These are phyloP conservation scores for Helleia helle DNA, from an alignment of 2,888 invertebrate genomes.

Conservation along the genomic window DNA sequence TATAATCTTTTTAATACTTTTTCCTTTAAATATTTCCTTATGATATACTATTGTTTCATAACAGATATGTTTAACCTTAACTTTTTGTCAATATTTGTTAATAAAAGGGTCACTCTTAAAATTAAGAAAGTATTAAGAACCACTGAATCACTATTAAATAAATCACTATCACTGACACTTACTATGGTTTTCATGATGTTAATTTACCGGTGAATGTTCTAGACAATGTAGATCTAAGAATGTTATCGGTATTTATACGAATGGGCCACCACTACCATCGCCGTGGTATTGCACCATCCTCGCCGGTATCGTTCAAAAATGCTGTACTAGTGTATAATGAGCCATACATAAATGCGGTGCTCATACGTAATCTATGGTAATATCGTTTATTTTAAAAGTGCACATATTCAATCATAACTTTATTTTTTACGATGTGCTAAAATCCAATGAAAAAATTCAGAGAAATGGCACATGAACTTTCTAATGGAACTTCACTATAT, in stretches of 20 bases:
- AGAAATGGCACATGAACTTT: neutral
- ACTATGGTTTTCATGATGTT: slow-evolving; percentile 66
- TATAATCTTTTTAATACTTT: no score
- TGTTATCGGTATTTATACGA: slow-evolving; percentile 60
- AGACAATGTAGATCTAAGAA: slow-evolving; percentile 63
- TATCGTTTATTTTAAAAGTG: neutral
- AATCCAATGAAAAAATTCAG: neutral
- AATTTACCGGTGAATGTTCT: slow-evolving; percentile 52
- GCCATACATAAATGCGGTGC: slow-evolving; percentile 39
- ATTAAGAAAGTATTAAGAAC: no score
- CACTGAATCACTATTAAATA: slow-evolving; percentile 2
- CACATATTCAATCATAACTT: neutral
- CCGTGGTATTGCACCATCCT: slow-evolving; percentile 57
- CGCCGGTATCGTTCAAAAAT: slow-evolving; percentile 53
- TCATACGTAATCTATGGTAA: slow-evolving; percentile 16
- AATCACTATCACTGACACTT: slow-evolving; percentile 55
- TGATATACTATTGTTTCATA: no score
- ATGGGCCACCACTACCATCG: slow-evolving; percentile 58
- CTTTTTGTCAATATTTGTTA: no score
- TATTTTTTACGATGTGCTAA: neutral
- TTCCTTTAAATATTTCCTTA: no score
- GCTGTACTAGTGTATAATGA: slow-evolving; percentile 42
- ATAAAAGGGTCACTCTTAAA: no score
- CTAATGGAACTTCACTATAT: no score
- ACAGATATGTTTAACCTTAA: no score